Conservation (phyloP, 1,140 invertebrate species). For the Rhizoglyphus robini region DNA sequence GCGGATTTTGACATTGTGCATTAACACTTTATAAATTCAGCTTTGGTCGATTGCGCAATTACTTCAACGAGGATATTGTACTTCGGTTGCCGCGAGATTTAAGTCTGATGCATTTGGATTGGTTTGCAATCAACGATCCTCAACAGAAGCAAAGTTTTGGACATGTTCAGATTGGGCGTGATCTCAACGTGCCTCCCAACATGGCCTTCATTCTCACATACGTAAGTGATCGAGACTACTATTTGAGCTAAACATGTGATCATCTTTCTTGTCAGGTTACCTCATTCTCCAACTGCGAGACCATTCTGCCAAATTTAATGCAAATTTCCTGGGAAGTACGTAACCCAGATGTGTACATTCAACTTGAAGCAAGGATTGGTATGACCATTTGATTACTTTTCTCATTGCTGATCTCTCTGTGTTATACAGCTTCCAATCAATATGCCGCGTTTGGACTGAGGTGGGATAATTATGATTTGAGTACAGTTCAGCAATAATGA, state of each 20-base stretch:
- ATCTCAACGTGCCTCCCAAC: constrained; percentile 63
- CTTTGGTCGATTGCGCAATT: constrained; percentile 52
- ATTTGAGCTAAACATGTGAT: neutral
- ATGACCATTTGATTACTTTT: constrained; percentile 24
- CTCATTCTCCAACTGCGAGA: constrained; percentile 55
- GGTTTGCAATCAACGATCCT: constrained; percentile 66
- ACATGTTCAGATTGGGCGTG: constrained; percentile 59
- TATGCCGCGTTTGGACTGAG: constrained; percentile 74
- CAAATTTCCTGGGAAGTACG: constrained; percentile 80
- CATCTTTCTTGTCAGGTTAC: neutral
- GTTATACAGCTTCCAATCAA: constrained; percentile 48
- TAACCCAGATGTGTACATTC: constrained; percentile 70
- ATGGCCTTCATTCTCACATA: constrained; percentile 19
- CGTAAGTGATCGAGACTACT: constrained; percentile 1
- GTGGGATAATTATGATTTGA: too few species aligned
- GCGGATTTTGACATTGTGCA: constrained; percentile 18
- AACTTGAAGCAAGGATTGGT: constrained; percentile 63
- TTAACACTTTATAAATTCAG: constrained; percentile 37
- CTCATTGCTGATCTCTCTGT: neutral
- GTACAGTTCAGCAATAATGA: too few species aligned
- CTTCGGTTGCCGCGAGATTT: constrained; percentile 64
- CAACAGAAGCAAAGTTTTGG: constrained; percentile 55
- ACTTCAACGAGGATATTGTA: constrained; percentile 56
- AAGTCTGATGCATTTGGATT: constrained; percentile 68
- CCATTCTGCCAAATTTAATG: constrained; percentile 36